A percentile compares a stretch with the other conserved stretches of the same genome.
phyloP scores from a whole-genome alignment of 2,888 invertebrate species.

The Drosophila pseudotakahashii region DNA sequence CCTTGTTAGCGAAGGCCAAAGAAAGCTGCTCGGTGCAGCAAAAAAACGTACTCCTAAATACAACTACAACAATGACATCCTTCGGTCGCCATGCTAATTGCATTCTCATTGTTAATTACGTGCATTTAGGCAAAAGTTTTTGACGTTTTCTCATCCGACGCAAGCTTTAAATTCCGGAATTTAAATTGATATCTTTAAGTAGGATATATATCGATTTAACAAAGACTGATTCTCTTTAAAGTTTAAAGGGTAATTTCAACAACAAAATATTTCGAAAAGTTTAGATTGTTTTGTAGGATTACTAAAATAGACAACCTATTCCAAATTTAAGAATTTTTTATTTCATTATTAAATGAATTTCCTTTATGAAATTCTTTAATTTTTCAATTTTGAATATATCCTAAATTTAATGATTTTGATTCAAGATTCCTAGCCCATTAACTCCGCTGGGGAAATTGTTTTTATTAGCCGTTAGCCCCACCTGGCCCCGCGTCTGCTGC shows the following conservation, averaged over 20 bases:
- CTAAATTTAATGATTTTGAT: constrained; percentile 13
- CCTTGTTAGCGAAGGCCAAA: constrained; percentile 61
- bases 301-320: too few relatives aligned
- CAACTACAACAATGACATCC: constrained; percentile 53
- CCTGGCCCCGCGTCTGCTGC: constrained; percentile 54
- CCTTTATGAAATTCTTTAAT: not conserved
- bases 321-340: too few relatives aligned
- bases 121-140: constrained; percentile 62
- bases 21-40: constrained; percentile 13
- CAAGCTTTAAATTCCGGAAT: not conserved
- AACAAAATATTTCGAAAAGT: too few relatives aligned
- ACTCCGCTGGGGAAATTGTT: constrained; percentile 61
- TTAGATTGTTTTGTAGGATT: too few relatives aligned
- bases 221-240: too few relatives aligned
- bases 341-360: not conserved
- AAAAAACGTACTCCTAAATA: constrained; percentile 23
- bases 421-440: constrained; percentile 1
- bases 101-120: constrained; percentile 81
- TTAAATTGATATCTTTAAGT: not conserved
- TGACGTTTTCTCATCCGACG: not conserved
- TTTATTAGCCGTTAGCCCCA: constrained; percentile 79
- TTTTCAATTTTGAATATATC: not conserved
- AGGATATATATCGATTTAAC: not conserved
- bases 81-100: constrained; percentile 70
- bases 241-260: too few relatives aligned